Conservation (phyloP, 2,888 invertebrate genomes). For the Mesorhabditis belari region DNA sequence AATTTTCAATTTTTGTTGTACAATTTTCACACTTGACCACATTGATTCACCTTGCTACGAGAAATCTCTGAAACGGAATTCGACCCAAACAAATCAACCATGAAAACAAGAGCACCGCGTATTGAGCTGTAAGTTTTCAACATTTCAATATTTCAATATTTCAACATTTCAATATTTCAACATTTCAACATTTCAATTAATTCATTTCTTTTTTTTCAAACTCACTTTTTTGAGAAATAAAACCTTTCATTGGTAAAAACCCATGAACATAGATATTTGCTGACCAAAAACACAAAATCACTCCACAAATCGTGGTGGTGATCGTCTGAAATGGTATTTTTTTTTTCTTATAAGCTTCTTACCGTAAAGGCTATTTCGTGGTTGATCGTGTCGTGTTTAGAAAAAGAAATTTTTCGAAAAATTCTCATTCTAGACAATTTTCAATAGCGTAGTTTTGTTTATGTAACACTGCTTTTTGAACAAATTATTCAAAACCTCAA, state of each 20-base stretch:
- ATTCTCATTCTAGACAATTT: no score
- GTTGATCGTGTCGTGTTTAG: no score
- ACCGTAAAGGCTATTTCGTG: no score
- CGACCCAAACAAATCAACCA: neutral
- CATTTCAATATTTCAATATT: neutral
- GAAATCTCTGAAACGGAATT: neutral
- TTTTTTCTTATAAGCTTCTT: neutral
- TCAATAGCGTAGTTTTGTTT: no score
- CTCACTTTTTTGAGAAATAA: neutral
- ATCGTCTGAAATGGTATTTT: neutral
- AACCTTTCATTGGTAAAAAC: neutral
- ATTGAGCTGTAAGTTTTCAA: neutral
- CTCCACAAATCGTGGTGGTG: neutral
- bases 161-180: neutral
- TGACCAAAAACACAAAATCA: neutral
- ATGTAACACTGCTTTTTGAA: no score
- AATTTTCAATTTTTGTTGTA: no score
- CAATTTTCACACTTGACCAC: no score
- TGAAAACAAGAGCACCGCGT: neutral
- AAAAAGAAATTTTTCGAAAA: no score
- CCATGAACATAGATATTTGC: neutral
- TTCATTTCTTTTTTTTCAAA: neutral
- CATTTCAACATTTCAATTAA: neutral
- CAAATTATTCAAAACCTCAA: no score
- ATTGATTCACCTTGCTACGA: neutral